Evolutionary conservation across 2,113 vertebrate species (phyloP).

Genomic region (Synchiropus splendidus): DNA sequence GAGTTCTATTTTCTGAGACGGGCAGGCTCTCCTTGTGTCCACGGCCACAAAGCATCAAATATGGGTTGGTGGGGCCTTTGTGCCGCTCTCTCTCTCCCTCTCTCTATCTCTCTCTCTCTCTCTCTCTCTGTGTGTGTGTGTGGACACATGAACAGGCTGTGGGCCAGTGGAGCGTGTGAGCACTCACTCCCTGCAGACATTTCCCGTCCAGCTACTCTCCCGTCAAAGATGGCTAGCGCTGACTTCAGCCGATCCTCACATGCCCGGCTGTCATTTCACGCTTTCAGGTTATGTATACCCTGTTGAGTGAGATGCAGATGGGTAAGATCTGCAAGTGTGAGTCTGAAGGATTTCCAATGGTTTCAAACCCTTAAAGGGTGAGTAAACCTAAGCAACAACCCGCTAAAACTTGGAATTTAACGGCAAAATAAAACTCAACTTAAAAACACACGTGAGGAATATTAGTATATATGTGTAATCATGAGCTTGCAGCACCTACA

Average conservation of each 20-base stretch:
- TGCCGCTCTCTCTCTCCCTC: too few relatives aligned
- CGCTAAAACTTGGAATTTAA: too few relatives aligned
- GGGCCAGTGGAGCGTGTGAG: conserved; percentile 37
- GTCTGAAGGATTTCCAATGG: conserved; percentile 31
- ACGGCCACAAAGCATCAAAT: conserved; percentile 40
- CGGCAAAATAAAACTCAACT: too few relatives aligned
- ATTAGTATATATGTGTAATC: too few relatives aligned
- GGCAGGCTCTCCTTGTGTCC: conserved; percentile 50
- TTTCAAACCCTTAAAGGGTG: conserved; percentile 10
- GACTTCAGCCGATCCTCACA: conserved; percentile 43
- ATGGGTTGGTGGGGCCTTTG: conserved; percentile 38
- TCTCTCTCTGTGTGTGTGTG: too few relatives aligned
- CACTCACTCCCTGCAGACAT: conserved; percentile 17
- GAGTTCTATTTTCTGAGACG: conserved; percentile 61
- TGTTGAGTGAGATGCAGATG: conserved; percentile 38
- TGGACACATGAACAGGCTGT: conserved; percentile 37
- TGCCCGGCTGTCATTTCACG: conserved; percentile 47
- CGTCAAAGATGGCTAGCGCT: conserved; percentile 29
- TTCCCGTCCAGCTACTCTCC: conserved; percentile 18
- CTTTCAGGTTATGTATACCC: conserved; percentile 49
- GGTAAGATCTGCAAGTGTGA: conserved; percentile 38
- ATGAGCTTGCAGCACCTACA: too few relatives aligned
- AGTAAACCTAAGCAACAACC: too few relatives aligned
- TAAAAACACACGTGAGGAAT: too few relatives aligned
- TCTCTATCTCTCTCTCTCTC: too few relatives aligned